Conservation (phyloP, 2,888 invertebrate species). For the Drosophila mercatorum region DNA sequence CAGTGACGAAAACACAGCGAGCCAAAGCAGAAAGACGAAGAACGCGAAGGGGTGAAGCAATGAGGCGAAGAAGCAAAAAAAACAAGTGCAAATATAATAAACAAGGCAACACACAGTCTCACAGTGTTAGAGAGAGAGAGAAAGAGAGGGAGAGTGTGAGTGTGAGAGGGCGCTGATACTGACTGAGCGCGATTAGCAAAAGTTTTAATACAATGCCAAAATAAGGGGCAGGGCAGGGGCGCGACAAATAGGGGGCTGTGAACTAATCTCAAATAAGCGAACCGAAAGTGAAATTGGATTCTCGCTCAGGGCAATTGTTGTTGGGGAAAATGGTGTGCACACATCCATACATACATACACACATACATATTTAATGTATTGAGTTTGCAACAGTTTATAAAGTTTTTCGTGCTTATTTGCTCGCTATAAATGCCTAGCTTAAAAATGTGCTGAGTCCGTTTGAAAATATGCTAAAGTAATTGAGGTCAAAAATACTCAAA, state of each 20-base stretch:
- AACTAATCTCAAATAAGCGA: slow-evolving; percentile 45
- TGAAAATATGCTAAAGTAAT: slow-evolving; percentile 13
- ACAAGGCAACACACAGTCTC: slow-evolving; percentile 26
- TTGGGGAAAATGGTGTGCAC: slow-evolving; percentile 1
- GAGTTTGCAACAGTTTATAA: slow-evolving; percentile 26
- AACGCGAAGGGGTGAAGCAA: slow-evolving; percentile 21
- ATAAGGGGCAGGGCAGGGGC: neutral
- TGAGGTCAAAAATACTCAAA: slow-evolving; percentile 24
- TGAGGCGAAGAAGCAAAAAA: slow-evolving; percentile 9
- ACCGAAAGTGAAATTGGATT: slow-evolving; percentile 57
- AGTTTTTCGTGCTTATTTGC: slow-evolving; percentile 22
- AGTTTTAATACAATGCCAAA: slow-evolving; percentile 26
- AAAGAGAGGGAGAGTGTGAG: neutral
- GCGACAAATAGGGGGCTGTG: slow-evolving; percentile 3
- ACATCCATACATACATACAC: neutral
- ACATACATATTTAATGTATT: slow-evolving; percentile 12
- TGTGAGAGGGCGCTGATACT: slow-evolving; percentile 9
- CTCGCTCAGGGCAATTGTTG: slow-evolving; percentile 15
- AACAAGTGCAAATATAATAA: slow-evolving; percentile 13
- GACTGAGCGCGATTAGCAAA: slow-evolving; percentile 41
- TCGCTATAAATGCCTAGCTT: slow-evolving; percentile 20
- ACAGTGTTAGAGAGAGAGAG: slow-evolving; percentile 5
- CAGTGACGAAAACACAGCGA: slow-evolving; percentile 48
- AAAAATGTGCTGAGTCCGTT: slow-evolving; percentile 14
- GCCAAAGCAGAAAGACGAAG: slow-evolving; percentile 26